Evolutionary conservation across 2,113 vertebrate species (phyloP).

Genomic region (Anguilla japonica): DNA sequence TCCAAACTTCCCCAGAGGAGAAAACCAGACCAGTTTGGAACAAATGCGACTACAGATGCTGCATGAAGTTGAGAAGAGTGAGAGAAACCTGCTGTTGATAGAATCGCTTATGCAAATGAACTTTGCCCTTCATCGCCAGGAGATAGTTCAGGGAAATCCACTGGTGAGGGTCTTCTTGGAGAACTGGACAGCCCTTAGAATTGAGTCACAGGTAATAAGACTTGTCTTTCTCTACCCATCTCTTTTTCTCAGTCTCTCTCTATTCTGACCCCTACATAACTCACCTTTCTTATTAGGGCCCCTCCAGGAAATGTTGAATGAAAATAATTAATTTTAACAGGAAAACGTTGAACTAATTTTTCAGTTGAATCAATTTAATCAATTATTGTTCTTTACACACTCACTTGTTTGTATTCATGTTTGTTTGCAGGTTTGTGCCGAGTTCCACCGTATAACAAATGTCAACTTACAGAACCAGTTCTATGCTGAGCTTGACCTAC

Average conservation of each 20-base stretch:
- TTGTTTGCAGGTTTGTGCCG: not conserved
- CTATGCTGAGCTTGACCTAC: slow-evolving; percentile 17
- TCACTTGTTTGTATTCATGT: not conserved
- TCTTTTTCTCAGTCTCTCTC: too few species aligned
- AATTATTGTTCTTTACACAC: not conserved
- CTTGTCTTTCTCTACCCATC: slow-evolving; percentile 10
- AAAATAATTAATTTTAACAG: too few species aligned
- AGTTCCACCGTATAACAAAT: slow-evolving; percentile 24
- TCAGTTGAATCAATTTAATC: too few species aligned
- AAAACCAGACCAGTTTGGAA: slow-evolving; percentile 25
- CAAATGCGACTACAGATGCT: slow-evolving; percentile 28
- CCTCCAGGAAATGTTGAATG: too few species aligned
- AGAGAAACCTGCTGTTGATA: slow-evolving; percentile 17
- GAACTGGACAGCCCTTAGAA: slow-evolving; percentile 29
- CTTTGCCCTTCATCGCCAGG: slow-evolving; percentile 31
- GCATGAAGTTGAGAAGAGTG: slow-evolving; percentile 26
- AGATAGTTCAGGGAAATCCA: slow-evolving; percentile 24
- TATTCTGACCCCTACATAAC: not conserved
- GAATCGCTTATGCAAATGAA: slow-evolving; percentile 28
- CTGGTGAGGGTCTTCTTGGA: slow-evolving; percentile 22
- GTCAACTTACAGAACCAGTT: slow-evolving; percentile 9
- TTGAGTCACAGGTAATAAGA: slow-evolving; percentile 26
- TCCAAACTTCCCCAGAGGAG: slow-evolving; percentile 16
- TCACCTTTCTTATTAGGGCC: not conserved
- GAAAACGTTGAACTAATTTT: too few species aligned